These are phyloP conservation scores for Rynchops niger DNA, from an alignment of 2,113 vertebrate genomes.

Conservation along the genomic window DNA sequence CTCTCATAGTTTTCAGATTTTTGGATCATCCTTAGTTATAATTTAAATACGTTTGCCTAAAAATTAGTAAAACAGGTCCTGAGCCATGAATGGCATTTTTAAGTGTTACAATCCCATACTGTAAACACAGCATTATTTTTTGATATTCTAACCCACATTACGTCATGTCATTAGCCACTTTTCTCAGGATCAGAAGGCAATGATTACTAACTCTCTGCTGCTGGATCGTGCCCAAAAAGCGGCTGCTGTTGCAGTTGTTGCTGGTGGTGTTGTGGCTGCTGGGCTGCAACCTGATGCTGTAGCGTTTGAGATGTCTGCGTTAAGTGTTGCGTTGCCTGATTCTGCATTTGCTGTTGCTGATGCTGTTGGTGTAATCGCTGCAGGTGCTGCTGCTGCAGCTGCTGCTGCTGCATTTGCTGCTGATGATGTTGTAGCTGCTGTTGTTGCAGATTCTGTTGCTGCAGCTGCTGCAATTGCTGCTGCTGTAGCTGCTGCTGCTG, in stretches of 20 bases:
- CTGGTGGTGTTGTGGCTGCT: constrained; percentile 72
- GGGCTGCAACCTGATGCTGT: constrained; percentile 79
- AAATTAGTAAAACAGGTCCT: neutral
- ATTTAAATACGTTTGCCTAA: neutral
- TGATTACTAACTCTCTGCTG: constrained; percentile 86
- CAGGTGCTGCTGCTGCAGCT: constrained; percentile 80
- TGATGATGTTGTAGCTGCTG: constrained; percentile 75
- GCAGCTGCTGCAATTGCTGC: constrained; percentile 75
- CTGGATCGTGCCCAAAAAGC: constrained; percentile 91
- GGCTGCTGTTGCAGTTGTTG: constrained; percentile 79
- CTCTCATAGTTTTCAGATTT: neutral
- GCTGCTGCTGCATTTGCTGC: constrained; percentile 76
- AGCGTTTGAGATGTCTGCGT: constrained; percentile 66
- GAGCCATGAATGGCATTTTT: neutral
- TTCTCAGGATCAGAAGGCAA: neutral
- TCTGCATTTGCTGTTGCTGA: constrained; percentile 77
- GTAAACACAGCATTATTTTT: neutral
- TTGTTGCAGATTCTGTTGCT: constrained; percentile 80
- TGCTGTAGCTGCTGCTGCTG: constrained; percentile 79
- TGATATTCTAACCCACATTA: neutral
- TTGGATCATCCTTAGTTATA: neutral
- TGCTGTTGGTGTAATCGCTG: constrained; percentile 70
- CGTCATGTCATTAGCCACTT: neutral
- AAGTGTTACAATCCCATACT: neutral
- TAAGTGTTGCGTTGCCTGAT: constrained; percentile 62